These are phyloP conservation scores for Erebia palarica DNA, from an alignment of 2,888 invertebrate genomes.

Conservation along the genomic window DNA sequence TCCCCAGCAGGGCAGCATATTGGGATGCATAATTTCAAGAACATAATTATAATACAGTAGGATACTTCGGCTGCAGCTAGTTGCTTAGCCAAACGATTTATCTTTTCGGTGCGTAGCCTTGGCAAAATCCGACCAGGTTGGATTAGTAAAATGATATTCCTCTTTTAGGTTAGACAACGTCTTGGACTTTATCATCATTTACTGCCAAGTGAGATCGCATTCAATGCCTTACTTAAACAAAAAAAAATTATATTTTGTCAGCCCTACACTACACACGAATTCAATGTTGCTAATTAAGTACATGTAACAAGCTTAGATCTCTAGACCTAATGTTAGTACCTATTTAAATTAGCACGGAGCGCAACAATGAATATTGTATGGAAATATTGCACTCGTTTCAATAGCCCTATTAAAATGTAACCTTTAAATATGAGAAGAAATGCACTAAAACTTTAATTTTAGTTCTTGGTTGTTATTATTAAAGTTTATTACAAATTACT, in stretches of 20 bases:
- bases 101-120: too few species aligned
- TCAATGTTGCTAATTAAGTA: slow-evolving; percentile 36
- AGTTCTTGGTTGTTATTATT: not conserved
- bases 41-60: too few species aligned
- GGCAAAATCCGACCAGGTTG: too few species aligned
- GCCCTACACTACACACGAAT: slow-evolving; percentile 16
- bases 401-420: slow-evolving; percentile 42
- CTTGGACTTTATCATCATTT: too few species aligned
- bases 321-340: slow-evolving; percentile 48
- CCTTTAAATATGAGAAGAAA: slow-evolving; percentile 30
- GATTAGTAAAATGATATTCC: too few species aligned
- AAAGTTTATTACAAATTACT: not conserved
- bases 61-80: too few species aligned
- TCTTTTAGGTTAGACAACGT: too few species aligned
- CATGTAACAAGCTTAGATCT: slow-evolving; percentile 39
- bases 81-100: too few species aligned
- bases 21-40: too few species aligned
- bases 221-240: too few species aligned
- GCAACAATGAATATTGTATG: slow-evolving; percentile 77
- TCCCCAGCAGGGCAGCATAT: too few species aligned
- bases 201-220: too few species aligned
- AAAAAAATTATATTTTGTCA: slow-evolving; percentile 2
- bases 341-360: slow-evolving; percentile 68
- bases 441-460: slow-evolving; percentile 13
- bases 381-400: slow-evolving; percentile 72